Base-by-base conservation (phyloP, 2,888 invertebrate genomes). In the Apodemia mormo region DNA sequence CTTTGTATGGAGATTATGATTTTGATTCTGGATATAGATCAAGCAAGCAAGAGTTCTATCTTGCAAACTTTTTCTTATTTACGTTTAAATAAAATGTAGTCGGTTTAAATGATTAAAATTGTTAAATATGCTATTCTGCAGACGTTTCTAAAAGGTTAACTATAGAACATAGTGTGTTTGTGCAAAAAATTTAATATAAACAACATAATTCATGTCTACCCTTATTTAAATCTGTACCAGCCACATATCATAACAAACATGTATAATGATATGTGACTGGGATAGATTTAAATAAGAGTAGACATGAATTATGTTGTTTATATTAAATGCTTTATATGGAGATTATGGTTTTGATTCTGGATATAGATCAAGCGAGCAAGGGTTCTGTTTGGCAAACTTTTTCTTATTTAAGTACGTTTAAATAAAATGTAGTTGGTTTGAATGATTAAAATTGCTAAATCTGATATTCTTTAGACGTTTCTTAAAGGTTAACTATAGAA, bases 221-320 rank as follows among this genome's bases (percentile, higher is more conserved):
- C 22, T 22, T 22, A 22, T 22, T 22, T 22, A 22, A 22, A 22
- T 22, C 22, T 22, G 22, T 22, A 22, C 22, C 22, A 22, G 22
- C 22, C n/a, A n/a, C n/a, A n/a, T n/a, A n/a, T n/a, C n/a, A n/a
- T n/a, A n/a, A n/a, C n/a, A n/a, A n/a, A n/a, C n/a, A n/a, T n/a
- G n/a, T 61, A 61, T 61, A 6, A 33, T 12, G 61, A 61, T 12
- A 61, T 61, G 33, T 61, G 14, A 8, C 49, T 37, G 30, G n/a
- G 68, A 58, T 49, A 43, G 40, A 65, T 43, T 65, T 43, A 65
- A 65, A 43, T 40, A 9, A 43, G 65, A 29, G 65, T 49, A 33
- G 52, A 52, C 52, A 30, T 52, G 52, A 66, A 49, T 49, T 40
- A 61, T 61, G 10, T 56, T 56, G 61, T 33, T 33, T 61, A 33